These are phyloP conservation scores for Polylopha cassiicola DNA, from an alignment of 2,888 invertebrate species.

Conservation along the genomic window DNA sequence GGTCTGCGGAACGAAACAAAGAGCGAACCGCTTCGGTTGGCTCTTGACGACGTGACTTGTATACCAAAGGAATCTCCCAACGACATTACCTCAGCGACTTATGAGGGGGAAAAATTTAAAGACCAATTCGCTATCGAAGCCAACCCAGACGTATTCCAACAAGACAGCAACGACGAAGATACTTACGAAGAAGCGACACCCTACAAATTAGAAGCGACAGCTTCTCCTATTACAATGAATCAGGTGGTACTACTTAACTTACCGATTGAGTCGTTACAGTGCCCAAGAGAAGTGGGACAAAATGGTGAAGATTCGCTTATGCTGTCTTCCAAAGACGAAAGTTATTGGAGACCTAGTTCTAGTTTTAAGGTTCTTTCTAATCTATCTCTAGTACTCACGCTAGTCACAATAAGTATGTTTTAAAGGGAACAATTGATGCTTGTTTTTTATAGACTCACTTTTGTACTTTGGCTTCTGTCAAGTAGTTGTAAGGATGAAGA, in stretches of 20 bases:
- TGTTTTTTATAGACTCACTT: constrained; percentile 26
- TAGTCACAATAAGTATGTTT: constrained; percentile 36
- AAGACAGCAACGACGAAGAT: constrained; percentile 43
- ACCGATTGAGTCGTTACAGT: constrained; percentile 50
- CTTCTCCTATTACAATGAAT: constrained; percentile 39
- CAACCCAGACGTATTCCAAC: constrained; percentile 39
- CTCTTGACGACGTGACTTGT: constrained; percentile 84
- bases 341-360: constrained; percentile 53
- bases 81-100: constrained; percentile 19
- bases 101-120: constrained; percentile 31
- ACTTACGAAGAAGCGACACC: constrained; percentile 39
- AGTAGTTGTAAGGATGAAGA: constrained; percentile 54
- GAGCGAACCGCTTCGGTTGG: constrained; percentile 80
- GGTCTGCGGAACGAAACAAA: constrained; percentile 84
- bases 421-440: constrained; percentile 25
- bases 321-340: constrained; percentile 66
- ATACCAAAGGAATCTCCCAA: constrained; percentile 34
- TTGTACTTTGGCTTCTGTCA: constrained; percentile 23
- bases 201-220: constrained; percentile 49
- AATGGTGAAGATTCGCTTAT: constrained; percentile 65
- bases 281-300: constrained; percentile 46
- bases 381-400: constrained; percentile 36
- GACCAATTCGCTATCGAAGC: constrained; percentile 42
- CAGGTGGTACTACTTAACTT: constrained; percentile 53
- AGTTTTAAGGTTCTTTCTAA: constrained; percentile 39